Evolutionary conservation across 2,113 vertebrate genomes (phyloP), one percentile per base, ranked within the genome.

Genomic region (Crypturellus undulatus): DNA sequence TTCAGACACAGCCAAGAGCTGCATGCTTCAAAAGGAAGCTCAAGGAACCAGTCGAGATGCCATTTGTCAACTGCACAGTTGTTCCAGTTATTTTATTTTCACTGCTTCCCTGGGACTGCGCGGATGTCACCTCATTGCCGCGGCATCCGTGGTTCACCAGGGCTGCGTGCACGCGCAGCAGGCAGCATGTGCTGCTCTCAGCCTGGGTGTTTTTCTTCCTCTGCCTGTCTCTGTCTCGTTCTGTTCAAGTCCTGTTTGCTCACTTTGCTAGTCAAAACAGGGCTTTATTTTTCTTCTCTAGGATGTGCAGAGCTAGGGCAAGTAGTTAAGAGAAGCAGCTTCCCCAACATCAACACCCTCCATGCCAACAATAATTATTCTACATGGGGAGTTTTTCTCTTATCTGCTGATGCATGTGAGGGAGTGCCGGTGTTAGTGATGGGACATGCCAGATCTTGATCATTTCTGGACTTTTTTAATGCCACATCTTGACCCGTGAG

Each of bases 261-360:
- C 78, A 69, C 76, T 81, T 80, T 89, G 47, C 72, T 94, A 94
- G 86, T 96, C 79, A 92, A 96, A 97, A 93, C 51, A 96, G 65
- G 62, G 34, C 65, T 91, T 91, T 95, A 51, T 93, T 96, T 96
- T 96, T 67, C 78, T 94, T 95, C 82, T 91, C 81, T 73, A 70
- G 51, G 75, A 75, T 63, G 56, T 91, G 75, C 84, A 86, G 77
- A n/a, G 20, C 38, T 93, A 93, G 62, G 42, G 25, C 51, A 77
- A 89, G 75, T 38, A 83, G 65, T 89, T 79, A 70, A 81, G 64
- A 85, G 83, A 87, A 69, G 59, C 45, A 88, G 90, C 84, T 83
- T 92, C 34, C 84, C 51, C 86, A 92, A 65, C 56, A 80, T 88
- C 84, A 96, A 95, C 84, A 92, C 14, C 30, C 6, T 79, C 21